A percentile compares a stretch with the other conserved stretches of the same genome.
phyloP scores from a whole-genome alignment of 2,888 invertebrate genomes.

The Antheraea assamensis region DNA sequence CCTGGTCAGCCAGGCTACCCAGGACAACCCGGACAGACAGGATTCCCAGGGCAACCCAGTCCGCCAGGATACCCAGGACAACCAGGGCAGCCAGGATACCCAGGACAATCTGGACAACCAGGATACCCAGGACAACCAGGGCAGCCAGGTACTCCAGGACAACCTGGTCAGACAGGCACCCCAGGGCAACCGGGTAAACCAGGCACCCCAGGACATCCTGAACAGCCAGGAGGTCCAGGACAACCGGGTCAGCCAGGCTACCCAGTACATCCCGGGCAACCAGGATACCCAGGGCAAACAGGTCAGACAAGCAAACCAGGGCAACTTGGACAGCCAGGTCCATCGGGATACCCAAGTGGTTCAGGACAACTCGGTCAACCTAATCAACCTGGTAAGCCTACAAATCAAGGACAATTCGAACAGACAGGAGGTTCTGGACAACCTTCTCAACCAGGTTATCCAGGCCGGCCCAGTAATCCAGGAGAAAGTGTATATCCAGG shows the following conservation, averaged over 20 bases:
- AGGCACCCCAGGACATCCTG: constrained; percentile 56
- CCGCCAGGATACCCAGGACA: constrained; percentile 18
- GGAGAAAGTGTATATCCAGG: constrained; percentile 31
- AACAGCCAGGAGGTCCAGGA: constrained; percentile 59
- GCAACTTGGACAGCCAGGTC: constrained; percentile 31
- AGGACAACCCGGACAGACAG: neutral
- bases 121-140: constrained; percentile 29
- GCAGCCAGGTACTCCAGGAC: constrained; percentile 26
- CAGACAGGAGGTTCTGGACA: constrained; percentile 30
- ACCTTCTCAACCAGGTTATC: constrained; percentile 28
- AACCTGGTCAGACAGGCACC: constrained; percentile 31
- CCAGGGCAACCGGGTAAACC: constrained; percentile 42
- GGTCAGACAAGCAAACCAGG: constrained; percentile 29
- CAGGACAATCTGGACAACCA: neutral
- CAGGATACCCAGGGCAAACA: constrained; percentile 39
- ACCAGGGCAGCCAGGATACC: constrained; percentile 34
- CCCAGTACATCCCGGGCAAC: constrained; percentile 45
- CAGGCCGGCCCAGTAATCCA: constrained; percentile 31
- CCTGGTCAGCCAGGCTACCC: neutral
- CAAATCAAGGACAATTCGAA: constrained; percentile 33
- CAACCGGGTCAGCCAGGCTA: constrained; percentile 39
- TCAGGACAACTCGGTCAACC: constrained; percentile 32
- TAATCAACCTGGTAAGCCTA: constrained; percentile 34
- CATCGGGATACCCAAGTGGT: constrained; percentile 29
- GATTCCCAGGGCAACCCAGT: neutral